Conservation (phyloP, 2,888 invertebrate genomes). For the Melipona bicolor region DNA sequence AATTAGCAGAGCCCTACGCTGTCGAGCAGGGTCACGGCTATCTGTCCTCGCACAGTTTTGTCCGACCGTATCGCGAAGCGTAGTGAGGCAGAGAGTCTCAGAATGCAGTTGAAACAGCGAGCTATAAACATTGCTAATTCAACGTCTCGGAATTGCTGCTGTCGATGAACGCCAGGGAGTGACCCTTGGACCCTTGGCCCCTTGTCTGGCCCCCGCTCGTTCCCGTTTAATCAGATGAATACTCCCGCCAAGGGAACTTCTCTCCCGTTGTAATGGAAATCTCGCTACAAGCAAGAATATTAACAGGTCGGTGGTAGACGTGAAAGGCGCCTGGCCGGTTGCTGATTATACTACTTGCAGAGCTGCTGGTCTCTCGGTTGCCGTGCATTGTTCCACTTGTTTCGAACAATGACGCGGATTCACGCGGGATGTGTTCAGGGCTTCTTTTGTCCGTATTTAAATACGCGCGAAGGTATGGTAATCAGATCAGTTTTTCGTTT, state of each 20-base stretch:
- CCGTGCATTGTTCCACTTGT: background rate
- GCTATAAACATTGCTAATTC: constrained; percentile 38
- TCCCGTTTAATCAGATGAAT: constrained; percentile 6
- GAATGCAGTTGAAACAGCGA: constrained; percentile 41
- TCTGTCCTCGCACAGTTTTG: constrained; percentile 23
- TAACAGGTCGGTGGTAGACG: background rate
- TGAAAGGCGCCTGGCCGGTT: background rate
- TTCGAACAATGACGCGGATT: background rate
- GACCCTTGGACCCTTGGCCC: background rate
- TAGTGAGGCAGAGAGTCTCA: background rate
- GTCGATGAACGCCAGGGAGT: constrained; percentile 13
- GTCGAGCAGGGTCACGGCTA: constrained; percentile 34
- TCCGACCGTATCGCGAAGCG: background rate
- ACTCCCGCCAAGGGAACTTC: background rate
- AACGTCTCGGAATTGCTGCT: background rate
- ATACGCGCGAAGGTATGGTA: background rate
- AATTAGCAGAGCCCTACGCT: too few relatives aligned
- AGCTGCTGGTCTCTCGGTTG: background rate
- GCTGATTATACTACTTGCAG: background rate
- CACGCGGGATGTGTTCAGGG: background rate
- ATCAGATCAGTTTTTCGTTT: too few relatives aligned
- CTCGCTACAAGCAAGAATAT: background rate
- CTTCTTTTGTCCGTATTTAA: background rate
- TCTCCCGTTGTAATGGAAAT: background rate
- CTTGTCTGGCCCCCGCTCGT: background rate